phyloP scores from a whole-genome alignment of 2,113 vertebrate genomes.

The Forbesichthys agassizii region DNA sequence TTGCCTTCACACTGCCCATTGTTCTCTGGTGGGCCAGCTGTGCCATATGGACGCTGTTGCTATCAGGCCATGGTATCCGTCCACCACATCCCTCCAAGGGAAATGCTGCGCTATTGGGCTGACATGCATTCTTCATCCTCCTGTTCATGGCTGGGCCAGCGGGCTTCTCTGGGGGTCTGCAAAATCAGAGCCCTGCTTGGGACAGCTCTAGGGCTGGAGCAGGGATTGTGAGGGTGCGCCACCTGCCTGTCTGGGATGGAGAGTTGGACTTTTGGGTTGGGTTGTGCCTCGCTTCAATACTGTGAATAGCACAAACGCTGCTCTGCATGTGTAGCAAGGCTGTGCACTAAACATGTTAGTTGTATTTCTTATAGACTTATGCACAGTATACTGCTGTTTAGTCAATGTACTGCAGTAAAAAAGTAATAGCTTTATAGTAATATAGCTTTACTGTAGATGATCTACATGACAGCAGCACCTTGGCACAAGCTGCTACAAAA shows the following conservation, averaged over 20 bases:
- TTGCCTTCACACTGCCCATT: conserved; percentile 79
- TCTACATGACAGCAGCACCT: background rate
- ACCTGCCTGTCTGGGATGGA: background rate
- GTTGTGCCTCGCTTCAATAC: conserved; percentile 24
- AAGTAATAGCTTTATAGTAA: no score
- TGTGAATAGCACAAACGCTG: conserved; percentile 55
- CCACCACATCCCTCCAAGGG: conserved; percentile 74
- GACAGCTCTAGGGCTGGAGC: conserved; percentile 49
- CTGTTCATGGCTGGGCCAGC: conserved; percentile 76
- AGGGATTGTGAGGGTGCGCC: conserved; percentile 34
- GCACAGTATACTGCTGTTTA: conserved; percentile 5
- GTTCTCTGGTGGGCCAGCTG: conserved; percentile 77
- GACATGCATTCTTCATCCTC: conserved; percentile 57
- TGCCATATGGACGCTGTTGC: conserved; percentile 83
- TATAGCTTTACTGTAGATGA: no score
- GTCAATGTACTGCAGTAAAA: no score
- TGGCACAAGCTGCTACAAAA: conserved; percentile 10
- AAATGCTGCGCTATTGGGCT: conserved; percentile 80
- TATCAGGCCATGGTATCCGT: conserved; percentile 84
- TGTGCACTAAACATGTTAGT: conserved; percentile 38
- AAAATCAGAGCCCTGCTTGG: conserved; percentile 72
- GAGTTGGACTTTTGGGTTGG: background rate
- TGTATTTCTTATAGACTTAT: conserved; percentile 62
- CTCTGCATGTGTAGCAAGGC: conserved; percentile 35
- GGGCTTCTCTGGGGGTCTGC: conserved; percentile 77